Evolutionary conservation across 2,113 vertebrate genomes (phyloP).

Genomic region (Sturnus vulgaris): DNA sequence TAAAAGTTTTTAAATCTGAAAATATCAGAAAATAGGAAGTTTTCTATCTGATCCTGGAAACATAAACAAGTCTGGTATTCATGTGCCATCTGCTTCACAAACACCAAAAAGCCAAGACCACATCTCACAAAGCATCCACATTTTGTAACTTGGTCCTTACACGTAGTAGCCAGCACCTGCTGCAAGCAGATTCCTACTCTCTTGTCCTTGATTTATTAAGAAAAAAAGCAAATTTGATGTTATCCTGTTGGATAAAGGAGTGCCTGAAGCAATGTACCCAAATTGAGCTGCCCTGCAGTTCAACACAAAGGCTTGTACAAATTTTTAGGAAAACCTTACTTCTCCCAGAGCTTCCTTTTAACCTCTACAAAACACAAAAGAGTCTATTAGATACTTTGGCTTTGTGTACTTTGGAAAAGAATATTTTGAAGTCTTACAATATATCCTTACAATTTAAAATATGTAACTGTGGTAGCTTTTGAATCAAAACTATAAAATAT

Average conservation of each 20-base stretch:
- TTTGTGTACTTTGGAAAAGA: background rate
- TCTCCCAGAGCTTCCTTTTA: background rate
- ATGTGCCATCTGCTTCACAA: background rate
- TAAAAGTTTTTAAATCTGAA: background rate
- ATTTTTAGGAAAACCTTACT: background rate
- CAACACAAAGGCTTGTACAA: background rate
- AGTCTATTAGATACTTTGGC: background rate
- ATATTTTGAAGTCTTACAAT: background rate
- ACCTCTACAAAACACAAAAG: background rate
- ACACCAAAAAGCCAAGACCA: background rate
- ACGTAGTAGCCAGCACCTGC: background rate
- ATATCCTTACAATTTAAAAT: background rate
- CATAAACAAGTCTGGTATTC: background rate
- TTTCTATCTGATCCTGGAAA: background rate
- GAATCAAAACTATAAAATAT: background rate
- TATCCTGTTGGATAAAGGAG: background rate
- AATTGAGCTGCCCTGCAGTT: background rate
- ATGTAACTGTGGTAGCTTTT: background rate
- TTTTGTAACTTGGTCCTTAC: background rate
- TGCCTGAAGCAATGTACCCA: background rate
- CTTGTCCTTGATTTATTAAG: background rate
- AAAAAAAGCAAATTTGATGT: background rate
- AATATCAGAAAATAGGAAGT: background rate
- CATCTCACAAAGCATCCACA: background rate
- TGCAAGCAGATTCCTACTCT: background rate